A percentile compares a stretch with the other conserved stretches of the same genome.
phyloP scores from a whole-genome alignment of 2,113 vertebrate genomes.

The Ahaetulla prasina region DNA sequence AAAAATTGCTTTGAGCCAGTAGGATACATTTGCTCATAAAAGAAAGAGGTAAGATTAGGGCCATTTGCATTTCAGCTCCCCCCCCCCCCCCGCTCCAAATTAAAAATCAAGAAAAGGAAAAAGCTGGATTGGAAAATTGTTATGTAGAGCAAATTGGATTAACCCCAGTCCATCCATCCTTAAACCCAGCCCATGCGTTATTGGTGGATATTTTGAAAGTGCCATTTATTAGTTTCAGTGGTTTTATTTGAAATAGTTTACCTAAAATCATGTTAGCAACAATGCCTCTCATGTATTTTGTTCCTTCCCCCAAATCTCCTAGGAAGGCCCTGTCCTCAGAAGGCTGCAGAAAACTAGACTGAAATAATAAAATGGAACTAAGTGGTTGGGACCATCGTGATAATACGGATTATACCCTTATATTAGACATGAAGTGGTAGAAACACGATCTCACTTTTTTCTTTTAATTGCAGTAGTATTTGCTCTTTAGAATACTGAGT shows the following conservation, averaged over 20 bases:
- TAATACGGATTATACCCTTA: not conserved
- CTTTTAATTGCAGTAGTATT: not conserved
- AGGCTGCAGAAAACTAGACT: not conserved
- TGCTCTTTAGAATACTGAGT: not conserved
- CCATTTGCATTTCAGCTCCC: not conserved
- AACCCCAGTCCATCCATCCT: not conserved
- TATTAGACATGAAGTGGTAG: not conserved
- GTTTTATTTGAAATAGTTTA: not conserved
- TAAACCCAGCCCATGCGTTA: not conserved
- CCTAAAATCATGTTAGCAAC: not conserved
- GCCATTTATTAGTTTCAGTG: not conserved
- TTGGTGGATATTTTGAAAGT: not conserved
- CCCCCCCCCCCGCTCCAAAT: not conserved
- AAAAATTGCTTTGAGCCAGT: not conserved
- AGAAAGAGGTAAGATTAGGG: not conserved
- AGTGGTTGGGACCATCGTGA: not conserved
- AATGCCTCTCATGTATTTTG: not conserved
- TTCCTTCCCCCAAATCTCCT: not conserved
- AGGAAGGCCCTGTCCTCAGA: not conserved
- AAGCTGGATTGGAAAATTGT: not conserved
- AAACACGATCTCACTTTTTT: not conserved
- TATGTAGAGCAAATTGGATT: not conserved
- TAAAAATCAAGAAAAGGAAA: not conserved
- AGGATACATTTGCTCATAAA: not conserved
- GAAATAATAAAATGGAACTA: not conserved